Evolutionary conservation across 2,888 invertebrate genomes (phyloP), one percentile per base, ranked within the genome.

Genomic region (Aspidiotus destructor): DNA sequence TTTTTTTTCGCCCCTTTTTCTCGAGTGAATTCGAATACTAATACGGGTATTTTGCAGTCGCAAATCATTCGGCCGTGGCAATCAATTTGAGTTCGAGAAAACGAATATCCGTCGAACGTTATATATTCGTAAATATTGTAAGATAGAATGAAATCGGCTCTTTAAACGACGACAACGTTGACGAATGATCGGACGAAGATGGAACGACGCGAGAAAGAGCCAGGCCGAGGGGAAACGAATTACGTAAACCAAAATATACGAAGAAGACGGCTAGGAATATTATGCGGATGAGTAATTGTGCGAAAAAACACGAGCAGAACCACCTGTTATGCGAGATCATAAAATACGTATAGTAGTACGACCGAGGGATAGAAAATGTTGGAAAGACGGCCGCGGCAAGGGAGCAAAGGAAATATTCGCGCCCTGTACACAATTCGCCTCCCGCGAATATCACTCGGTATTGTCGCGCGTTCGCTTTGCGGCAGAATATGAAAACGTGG

Each of bases 231-330:
- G 55, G 55, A 55, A 55, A 17, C 17, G 58, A 58, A 40, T 58
- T 58, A 28, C 28, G 58, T 28, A 28, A 13, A 13, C 28, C 13
- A 58, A 28, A 17, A 28, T 17, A 58, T 58, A 11, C 40, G 58
- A 58, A 58, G 40, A 58, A 17, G 16, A 28, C 17, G 28, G 58
- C 17, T 58, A 40, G 28, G 58, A 58, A 58, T 58, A 58, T 58
- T 58, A 58, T 13, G 28, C 58, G 58, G 28, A 58, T 58, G 28
- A 58, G 40, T 58, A 58, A 58, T 58, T 58, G 58, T 58, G 58
- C 58, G 58, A 58, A 58, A 58, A 58, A 58, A 58, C 58, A 13
- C 28, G 40, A 58, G 40, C 58, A 58, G 58, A 58, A 58, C 58
- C 58, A 58, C 58, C 58, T 58, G 58, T 58, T 58, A 58, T 58